A percentile compares a stretch with the other conserved stretches of the same genome.
phyloP scores from a whole-genome alignment of 2,888 invertebrate genomes.

The Epinotia nisella region DNA sequence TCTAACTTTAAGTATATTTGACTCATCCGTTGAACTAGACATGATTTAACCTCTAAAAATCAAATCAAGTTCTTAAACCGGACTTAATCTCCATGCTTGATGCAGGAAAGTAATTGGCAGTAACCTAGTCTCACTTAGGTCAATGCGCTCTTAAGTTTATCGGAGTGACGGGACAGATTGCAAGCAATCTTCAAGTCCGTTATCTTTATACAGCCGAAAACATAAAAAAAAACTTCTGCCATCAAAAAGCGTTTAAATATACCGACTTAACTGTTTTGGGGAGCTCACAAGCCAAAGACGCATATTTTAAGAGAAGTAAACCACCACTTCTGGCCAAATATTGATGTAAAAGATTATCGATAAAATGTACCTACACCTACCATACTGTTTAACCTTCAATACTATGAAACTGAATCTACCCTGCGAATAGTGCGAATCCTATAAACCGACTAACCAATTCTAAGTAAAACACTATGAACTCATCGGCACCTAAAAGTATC shows the following conservation, averaged over 20 bases:
- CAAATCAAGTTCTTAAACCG: constrained; percentile 21
- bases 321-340: not conserved
- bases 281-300: not conserved
- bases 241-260: constrained; percentile 22
- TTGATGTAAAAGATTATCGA: not conserved
- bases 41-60: constrained; percentile 19
- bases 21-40: not conserved
- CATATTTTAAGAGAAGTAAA: not conserved
- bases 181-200: constrained; percentile 37
- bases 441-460: constrained; percentile 63
- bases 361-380: too few relatives aligned
- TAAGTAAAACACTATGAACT: constrained; percentile 51
- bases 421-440: constrained; percentile 6
- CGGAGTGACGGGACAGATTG: constrained; percentile 29
- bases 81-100: constrained; percentile 21
- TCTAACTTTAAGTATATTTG: not conserved
- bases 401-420: not conserved
- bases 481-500: constrained; percentile 37
- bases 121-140: constrained; percentile 44
- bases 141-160: constrained; percentile 44
- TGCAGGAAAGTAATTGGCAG: constrained; percentile 35
- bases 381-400: not conserved
- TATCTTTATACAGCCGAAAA: constrained; percentile 31
- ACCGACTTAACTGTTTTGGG: constrained; percentile 2
- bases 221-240: constrained; percentile 17